Evolutionary conservation across 2,113 vertebrate species (phyloP).

Genomic region (Nansenia antarctica): DNA sequence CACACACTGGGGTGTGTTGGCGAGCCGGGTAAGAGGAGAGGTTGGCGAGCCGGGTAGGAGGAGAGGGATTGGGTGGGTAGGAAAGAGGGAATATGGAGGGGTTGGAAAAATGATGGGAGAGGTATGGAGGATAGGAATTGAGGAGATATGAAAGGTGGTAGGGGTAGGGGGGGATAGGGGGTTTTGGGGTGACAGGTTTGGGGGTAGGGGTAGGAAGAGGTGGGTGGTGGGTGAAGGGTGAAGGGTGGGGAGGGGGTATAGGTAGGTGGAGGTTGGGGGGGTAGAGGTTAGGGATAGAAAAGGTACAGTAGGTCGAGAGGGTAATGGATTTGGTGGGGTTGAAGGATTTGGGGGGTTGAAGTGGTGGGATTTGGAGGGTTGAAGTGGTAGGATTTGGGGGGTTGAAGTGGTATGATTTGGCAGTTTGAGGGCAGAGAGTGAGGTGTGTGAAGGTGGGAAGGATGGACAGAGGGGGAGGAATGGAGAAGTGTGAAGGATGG

Average conservation of each 20-base stretch:
- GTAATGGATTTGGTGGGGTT: too few species aligned
- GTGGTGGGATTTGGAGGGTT: too few species aligned
- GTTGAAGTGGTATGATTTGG: too few species aligned
- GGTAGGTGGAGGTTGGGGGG: too few species aligned
- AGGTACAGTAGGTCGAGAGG: too few species aligned
- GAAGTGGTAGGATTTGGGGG: too few species aligned
- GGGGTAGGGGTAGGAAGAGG: constrained; percentile 21
- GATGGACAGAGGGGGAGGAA: too few species aligned
- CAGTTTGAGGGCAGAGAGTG: too few species aligned
- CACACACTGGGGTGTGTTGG: constrained; percentile 80
- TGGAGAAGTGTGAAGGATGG: not conserved
- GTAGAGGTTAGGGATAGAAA: constrained; percentile 4
- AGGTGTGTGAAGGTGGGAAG: too few species aligned
- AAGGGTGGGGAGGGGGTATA: too few species aligned
- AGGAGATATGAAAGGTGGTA: constrained; percentile 3
- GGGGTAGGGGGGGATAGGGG: not conserved
- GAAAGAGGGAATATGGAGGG: too few species aligned
- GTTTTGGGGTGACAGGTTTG: constrained; percentile 15
- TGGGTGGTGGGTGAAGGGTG: not conserved
- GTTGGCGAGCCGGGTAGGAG: constrained; percentile 35
- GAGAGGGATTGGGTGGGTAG: constrained; percentile 2
- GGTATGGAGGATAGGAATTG: constrained; percentile 16
- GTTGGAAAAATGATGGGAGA: constrained; percentile 19
- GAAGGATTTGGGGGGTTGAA: too few species aligned
- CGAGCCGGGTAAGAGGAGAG: constrained; percentile 70